A percentile compares a stretch with the other conserved stretches of the same genome.
phyloP scores from a whole-genome alignment of 2,888 invertebrate species.

The Mythimna lalbum region DNA sequence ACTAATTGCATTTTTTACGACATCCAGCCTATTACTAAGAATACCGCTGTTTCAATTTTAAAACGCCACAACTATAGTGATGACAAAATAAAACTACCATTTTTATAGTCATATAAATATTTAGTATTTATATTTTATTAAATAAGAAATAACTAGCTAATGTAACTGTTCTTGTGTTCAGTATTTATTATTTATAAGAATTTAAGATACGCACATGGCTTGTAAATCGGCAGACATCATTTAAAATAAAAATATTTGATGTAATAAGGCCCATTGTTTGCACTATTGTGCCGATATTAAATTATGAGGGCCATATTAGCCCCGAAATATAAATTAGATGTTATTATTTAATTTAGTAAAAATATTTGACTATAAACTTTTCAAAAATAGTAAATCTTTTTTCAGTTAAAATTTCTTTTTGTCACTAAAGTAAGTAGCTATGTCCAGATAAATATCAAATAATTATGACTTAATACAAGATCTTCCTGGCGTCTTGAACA shows the following conservation, averaged over 20 bases:
- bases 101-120: not conserved
- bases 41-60: not conserved
- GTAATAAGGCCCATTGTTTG: constrained; percentile 2
- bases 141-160: not conserved
- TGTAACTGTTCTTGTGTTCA: not conserved
- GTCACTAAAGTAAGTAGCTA: not conserved
- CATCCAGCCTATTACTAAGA: too few relatives aligned
- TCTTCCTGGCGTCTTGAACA: too few relatives aligned
- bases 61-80: not conserved
- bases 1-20: too few relatives aligned
- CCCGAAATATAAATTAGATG: not conserved
- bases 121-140: not conserved
- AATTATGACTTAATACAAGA: constrained; percentile 12
- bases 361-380: not conserved
- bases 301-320: constrained; percentile 21
- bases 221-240: constrained; percentile 4
- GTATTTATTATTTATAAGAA: constrained; percentile 1
- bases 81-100: not conserved
- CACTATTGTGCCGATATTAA: constrained; percentile 44
- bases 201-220: not conserved
- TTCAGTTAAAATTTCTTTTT: not conserved
- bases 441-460: constrained; percentile 22
- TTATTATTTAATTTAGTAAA: not conserved
- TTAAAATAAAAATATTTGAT: not conserved
- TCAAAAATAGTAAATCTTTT: not conserved